phyloP scores from a whole-genome alignment of 2,888 invertebrate species.

The Metellina segmentata region DNA sequence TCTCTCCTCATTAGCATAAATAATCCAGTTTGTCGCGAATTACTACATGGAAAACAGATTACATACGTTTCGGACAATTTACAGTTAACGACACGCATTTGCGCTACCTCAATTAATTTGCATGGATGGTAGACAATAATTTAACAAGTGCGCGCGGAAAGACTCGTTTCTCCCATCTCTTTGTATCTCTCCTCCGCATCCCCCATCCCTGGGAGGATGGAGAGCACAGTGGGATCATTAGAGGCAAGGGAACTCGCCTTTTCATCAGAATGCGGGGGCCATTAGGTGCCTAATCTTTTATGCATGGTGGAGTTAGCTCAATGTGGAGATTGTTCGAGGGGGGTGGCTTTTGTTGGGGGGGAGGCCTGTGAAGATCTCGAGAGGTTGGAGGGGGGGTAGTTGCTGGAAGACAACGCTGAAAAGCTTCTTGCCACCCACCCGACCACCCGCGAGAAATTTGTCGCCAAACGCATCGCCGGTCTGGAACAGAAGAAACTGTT shows the following conservation, averaged over 20 bases:
- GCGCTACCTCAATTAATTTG: conserved; percentile 75
- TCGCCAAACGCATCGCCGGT: conserved; percentile 66
- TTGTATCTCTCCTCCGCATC: conserved; percentile 9
- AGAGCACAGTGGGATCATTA: conserved; percentile 74
- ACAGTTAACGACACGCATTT: conserved; percentile 76
- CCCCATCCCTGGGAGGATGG: conserved; percentile 56
- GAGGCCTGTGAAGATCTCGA: conserved; percentile 21
- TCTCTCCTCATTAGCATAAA: conserved; percentile 73
- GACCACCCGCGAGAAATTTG: conserved; percentile 67
- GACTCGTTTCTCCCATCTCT: conserved; percentile 41
- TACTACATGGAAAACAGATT: conserved; percentile 75
- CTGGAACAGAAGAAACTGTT: conserved; percentile 45
- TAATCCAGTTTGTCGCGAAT: conserved; percentile 75
- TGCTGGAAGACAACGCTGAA: neutral
- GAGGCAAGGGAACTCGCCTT: conserved; percentile 62
- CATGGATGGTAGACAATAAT: conserved; percentile 70
- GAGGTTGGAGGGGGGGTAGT: neutral
- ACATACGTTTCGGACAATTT: conserved; percentile 75
- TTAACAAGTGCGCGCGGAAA: conserved; percentile 64
- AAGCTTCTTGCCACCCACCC: conserved; percentile 29
- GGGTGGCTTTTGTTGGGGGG: conserved; percentile 13
- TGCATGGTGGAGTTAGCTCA: conserved; percentile 71
- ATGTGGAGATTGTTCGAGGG: conserved; percentile 69
- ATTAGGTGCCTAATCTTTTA: conserved; percentile 76
- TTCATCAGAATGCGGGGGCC: conserved; percentile 70